Percentiles rank a stretch among this genome's conserved stretches.
Conservation (phyloP, 2,888 invertebrate species). For the Adela reaumurella region DNA sequence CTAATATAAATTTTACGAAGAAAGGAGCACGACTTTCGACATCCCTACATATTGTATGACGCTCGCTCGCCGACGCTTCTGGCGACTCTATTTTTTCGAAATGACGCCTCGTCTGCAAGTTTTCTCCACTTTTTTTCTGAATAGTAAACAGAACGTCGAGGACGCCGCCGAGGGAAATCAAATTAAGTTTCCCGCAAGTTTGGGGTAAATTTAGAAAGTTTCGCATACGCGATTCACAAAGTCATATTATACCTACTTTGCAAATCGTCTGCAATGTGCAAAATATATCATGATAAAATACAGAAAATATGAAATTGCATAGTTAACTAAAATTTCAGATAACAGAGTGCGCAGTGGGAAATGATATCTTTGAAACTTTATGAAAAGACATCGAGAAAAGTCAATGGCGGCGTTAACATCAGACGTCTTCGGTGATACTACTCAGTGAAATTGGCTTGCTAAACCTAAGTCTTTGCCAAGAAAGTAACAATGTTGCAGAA, state of each 20-base stretch:
- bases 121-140: neutral
- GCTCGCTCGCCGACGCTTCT: constrained; percentile 9
- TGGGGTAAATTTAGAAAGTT: neutral
- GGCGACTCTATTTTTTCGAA: neutral
- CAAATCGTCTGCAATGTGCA: too few relatives aligned
- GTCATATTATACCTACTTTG: too few relatives aligned
- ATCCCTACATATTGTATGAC: constrained; percentile 48
- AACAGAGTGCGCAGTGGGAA: too few relatives aligned
- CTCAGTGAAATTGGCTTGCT: too few relatives aligned
- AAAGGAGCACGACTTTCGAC: constrained; percentile 14
- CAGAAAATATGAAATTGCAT: too few relatives aligned
- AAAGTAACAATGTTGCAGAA: neutral
- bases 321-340: too few relatives aligned
- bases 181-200: neutral
- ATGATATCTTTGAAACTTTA: too few relatives aligned
- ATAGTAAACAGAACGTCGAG: neutral
- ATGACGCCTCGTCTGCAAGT: neutral
- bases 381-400: too few relatives aligned
- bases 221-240: too few relatives aligned
- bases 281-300: too few relatives aligned
- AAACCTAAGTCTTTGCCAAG: neutral
- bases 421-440: too few relatives aligned
- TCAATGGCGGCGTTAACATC: too few relatives aligned
- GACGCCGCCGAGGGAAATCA: neutral
- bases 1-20: constrained; percentile 27